These are phyloP conservation scores for Ivindomyrus marchei DNA, from an alignment of 2,113 vertebrate species.

Conservation along the genomic window DNA sequence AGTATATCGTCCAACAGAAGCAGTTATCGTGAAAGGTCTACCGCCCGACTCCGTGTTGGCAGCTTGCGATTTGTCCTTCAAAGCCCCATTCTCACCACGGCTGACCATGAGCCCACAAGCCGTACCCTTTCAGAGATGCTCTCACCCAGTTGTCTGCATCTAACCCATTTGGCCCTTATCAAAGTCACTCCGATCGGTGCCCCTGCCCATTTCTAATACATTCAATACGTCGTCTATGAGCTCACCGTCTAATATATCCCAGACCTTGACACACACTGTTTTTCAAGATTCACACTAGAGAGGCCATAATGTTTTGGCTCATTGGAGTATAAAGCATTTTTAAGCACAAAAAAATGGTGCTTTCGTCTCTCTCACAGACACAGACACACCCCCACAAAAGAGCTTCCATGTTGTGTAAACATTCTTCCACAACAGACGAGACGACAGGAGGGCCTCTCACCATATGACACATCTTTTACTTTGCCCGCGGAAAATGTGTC, in stretches of 20 bases:
- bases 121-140: too few species aligned
- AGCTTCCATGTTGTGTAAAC: neutral
- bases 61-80: too few species aligned
- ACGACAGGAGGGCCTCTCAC: neutral
- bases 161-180: neutral
- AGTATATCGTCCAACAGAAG: too few species aligned
- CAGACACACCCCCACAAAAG: neutral
- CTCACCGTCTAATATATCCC: neutral
- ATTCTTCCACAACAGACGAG: neutral
- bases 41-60: too few species aligned
- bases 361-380: neutral
- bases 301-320: neutral
- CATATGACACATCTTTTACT: neutral
- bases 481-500: neutral
- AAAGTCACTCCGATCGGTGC: neutral
- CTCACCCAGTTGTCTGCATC: too few species aligned
- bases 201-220: neutral
- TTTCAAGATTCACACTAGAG: neutral
- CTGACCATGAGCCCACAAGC: too few species aligned
- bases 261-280: neutral
- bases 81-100: too few species aligned
- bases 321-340: neutral
- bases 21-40: too few species aligned
- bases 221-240: neutral
- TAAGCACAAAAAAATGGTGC: neutral